Evolutionary conservation across 2,797 vertebrate genomes (phyloP).

Genomic region (Sebastes alutus): DNA sequence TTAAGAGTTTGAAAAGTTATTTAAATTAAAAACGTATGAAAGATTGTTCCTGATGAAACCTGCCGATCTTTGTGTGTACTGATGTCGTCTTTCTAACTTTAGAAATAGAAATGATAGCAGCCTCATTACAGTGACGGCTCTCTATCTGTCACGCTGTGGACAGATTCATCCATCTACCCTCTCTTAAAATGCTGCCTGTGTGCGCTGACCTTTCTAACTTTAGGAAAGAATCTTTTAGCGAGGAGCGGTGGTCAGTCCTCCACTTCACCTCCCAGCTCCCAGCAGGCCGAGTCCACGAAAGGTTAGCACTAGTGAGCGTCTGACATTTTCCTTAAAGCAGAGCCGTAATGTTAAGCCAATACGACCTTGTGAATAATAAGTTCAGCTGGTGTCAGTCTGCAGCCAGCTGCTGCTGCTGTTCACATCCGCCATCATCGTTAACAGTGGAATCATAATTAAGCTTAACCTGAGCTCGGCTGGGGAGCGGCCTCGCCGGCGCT

Average conservation of each 20-base stretch:
- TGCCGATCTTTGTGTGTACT: not conserved
- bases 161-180: not conserved
- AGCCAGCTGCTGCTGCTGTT: constrained; percentile 36
- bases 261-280: constrained; percentile 41
- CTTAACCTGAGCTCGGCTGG: constrained; percentile 35
- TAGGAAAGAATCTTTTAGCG: constrained; percentile 7
- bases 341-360: constrained; percentile 34
- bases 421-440: constrained; percentile 49
- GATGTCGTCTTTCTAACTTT: not conserved
- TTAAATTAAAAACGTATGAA: not conserved
- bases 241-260: constrained; percentile 14
- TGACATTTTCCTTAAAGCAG: constrained; percentile 54
- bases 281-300: constrained; percentile 36
- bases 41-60: not conserved
- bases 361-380: constrained; percentile 59
- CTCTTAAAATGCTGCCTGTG: constrained; percentile 41
- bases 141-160: not conserved
- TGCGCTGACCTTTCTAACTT: constrained; percentile 52
- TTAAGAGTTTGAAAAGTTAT: not conserved
- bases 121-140: not conserved
- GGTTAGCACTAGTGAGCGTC: constrained; percentile 35
- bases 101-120: not conserved
- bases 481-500: constrained; percentile 12
- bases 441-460: constrained; percentile 55
- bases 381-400: constrained; percentile 45